Percentiles rank a stretch among this genome's conserved stretches.
phyloP scores from a whole-genome alignment of 2,797 vertebrate species.

The Mionectes olivaceus region DNA sequence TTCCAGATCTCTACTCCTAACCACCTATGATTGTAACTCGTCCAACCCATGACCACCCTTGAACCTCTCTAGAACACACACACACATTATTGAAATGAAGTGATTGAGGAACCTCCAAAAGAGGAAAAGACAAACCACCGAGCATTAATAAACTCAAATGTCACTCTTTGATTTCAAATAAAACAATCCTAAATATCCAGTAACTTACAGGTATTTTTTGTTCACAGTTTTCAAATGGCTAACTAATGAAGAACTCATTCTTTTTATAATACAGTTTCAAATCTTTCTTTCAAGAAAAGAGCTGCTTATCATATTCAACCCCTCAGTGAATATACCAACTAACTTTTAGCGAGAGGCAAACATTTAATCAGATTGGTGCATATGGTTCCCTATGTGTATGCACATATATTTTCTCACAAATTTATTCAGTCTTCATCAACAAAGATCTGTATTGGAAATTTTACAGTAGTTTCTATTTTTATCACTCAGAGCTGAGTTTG shows the following conservation, averaged over 20 bases:
- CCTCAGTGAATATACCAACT: background rate
- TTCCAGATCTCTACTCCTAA: background rate
- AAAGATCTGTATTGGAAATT: background rate
- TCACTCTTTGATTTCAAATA: background rate
- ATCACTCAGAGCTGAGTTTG: background rate
- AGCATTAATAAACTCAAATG: background rate
- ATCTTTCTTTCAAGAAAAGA: background rate
- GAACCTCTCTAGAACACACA: background rate
- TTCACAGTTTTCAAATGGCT: background rate
- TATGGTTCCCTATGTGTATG: too few species aligned
- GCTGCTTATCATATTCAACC: background rate
- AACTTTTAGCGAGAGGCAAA: background rate
- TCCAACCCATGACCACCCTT: background rate
- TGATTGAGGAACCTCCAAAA: background rate
- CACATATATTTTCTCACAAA: background rate
- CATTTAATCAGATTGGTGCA: background rate
- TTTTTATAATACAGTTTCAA: background rate
- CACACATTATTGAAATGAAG: accelerated
- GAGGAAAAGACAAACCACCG: background rate
- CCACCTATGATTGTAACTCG: background rate
- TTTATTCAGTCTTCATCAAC: background rate
- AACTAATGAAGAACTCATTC: background rate
- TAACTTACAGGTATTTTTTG: background rate
- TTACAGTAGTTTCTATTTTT: background rate
- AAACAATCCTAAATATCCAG: background rate